These are phyloP conservation scores for Proteles cristata DNA, from an alignment of 2,113 vertebrate genomes.

Conservation along the genomic window DNA sequence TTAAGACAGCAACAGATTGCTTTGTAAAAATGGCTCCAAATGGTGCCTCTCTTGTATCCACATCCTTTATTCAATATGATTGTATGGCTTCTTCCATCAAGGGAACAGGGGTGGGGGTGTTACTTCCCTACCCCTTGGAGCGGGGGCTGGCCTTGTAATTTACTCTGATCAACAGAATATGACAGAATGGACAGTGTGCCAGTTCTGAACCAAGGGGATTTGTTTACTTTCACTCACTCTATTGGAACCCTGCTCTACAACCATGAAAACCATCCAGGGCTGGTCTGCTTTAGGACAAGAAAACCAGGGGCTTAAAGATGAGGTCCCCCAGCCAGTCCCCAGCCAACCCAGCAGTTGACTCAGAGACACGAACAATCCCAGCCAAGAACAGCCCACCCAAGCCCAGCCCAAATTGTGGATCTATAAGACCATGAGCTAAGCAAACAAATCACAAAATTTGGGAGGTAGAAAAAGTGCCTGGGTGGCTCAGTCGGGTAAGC, in stretches of 20 bases:
- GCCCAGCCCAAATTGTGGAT: background rate
- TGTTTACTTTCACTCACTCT: background rate
- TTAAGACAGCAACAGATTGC: background rate
- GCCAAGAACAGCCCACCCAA: background rate
- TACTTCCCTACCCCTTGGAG: background rate
- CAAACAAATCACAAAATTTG: background rate
- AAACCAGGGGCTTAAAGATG: background rate
- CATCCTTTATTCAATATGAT: background rate
- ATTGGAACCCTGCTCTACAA: background rate
- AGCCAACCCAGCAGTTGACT: background rate
- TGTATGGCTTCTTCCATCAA: background rate
- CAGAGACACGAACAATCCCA: background rate
- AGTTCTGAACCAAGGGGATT: background rate
- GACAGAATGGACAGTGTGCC: background rate
- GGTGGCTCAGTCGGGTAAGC: no score
- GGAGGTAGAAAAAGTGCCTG: background rate
- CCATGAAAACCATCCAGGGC: background rate
- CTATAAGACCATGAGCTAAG: background rate
- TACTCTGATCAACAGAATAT: background rate
- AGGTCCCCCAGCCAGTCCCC: background rate
- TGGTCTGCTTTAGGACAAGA: background rate
- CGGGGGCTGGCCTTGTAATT: background rate
- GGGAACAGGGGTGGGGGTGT: accelerated
- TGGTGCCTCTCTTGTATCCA: background rate
- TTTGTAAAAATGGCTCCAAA: background rate